These are phyloP conservation scores for Phalacrocorax aristotelis DNA, from an alignment of 2,113 vertebrate genomes.

Conservation along the genomic window DNA sequence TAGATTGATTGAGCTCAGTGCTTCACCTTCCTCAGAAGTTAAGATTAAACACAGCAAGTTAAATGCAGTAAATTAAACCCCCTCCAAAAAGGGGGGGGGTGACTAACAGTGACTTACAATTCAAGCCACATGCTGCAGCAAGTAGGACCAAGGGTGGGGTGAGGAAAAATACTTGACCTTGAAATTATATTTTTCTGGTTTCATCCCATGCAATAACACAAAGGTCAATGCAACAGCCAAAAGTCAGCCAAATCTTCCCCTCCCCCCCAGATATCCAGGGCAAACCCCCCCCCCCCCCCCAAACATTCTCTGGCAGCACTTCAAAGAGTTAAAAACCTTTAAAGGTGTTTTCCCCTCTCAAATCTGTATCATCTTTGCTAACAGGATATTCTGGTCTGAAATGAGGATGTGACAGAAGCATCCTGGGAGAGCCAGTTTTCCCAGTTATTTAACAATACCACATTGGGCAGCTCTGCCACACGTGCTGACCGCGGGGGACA, in stretches of 20 bases:
- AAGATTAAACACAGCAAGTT: background rate
- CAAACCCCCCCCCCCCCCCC: no score
- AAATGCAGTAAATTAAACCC: background rate
- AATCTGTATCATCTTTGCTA: background rate
- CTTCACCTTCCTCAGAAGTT: background rate
- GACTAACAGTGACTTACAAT: background rate
- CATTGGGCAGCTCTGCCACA: fast-evolving
- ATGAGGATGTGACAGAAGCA: background rate
- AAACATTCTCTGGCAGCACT: background rate
- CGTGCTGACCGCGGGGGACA: background rate
- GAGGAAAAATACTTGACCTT: background rate
- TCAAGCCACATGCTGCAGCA: background rate
- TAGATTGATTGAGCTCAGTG: background rate
- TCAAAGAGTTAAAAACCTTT: background rate
- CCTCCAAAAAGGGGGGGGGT: background rate
- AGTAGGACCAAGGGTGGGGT: background rate
- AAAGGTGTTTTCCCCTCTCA: background rate
- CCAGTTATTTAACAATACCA: fast-evolving
- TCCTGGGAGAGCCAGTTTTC: background rate
- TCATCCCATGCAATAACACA: background rate
- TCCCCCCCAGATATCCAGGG: background rate
- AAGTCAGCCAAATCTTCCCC: background rate
- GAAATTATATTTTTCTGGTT: background rate
- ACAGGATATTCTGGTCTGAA: background rate
- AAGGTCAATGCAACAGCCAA: fast-evolving